phyloP scores from a whole-genome alignment of 2,797 vertebrate genomes.

The Myotis vivesi region DNA sequence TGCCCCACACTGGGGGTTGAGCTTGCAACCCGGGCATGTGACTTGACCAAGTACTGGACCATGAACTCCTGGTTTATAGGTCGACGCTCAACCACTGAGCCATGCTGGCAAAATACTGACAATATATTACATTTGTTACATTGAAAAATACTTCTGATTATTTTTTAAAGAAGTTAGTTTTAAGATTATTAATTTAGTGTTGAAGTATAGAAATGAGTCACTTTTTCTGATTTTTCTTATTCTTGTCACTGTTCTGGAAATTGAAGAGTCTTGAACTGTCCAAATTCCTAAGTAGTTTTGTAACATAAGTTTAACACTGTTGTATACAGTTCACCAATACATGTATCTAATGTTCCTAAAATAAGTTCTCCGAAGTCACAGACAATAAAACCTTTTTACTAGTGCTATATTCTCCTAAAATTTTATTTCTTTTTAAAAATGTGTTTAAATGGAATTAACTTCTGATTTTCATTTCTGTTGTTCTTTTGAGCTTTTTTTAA shows the following conservation, averaged over 20 bases:
- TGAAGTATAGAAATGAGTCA: neutral
- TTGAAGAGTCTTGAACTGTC: neutral
- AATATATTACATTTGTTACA: neutral
- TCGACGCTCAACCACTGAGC: no score
- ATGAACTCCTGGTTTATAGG: no score
- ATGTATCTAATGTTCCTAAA: neutral
- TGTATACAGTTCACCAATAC: neutral
- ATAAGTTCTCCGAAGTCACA: neutral
- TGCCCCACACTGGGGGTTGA: no score
- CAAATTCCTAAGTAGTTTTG: neutral
- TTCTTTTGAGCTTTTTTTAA: neutral
- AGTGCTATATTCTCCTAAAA: neutral
- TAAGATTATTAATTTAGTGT: neutral
- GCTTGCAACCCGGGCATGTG: no score
- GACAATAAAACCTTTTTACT: neutral
- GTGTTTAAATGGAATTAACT: neutral
- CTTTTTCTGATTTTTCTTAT: neutral
- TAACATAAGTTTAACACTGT: neutral
- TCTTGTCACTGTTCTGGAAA: neutral
- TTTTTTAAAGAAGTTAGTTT: neutral
- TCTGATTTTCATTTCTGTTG: constrained; percentile 9
- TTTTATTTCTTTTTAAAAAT: constrained; percentile 22
- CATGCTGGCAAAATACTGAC: neutral
- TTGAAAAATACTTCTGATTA: neutral
- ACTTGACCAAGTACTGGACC: no score